phyloP scores from a whole-genome alignment of 1,140 invertebrate species.

The Zaprionus taronus region DNA sequence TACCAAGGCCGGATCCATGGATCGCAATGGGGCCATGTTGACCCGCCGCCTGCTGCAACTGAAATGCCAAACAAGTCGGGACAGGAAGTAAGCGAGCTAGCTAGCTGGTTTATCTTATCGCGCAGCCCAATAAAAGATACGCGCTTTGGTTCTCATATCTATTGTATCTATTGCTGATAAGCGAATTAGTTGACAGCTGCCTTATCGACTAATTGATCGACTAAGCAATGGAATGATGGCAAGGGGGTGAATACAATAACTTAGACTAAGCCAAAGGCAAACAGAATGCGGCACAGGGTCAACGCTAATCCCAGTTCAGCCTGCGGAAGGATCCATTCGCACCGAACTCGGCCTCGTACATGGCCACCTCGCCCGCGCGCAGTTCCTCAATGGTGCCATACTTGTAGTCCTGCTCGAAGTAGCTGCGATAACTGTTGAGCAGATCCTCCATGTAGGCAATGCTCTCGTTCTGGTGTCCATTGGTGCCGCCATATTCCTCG shows the following conservation, averaged over 20 bases:
- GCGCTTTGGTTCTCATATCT: constrained; percentile 4
- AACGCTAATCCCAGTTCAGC: constrained; percentile 83
- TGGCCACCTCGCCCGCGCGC: constrained; percentile 86
- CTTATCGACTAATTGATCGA: constrained; percentile 64
- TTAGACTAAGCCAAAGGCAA: not conserved
- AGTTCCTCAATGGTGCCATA: constrained; percentile 86
- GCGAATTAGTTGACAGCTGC: constrained; percentile 50
- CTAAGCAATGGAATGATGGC: constrained; percentile 22
- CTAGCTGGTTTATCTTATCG: constrained; percentile 54
- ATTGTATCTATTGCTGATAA: constrained; percentile 31
- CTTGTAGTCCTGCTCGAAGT: constrained; percentile 86
- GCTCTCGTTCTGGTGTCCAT: constrained; percentile 84
- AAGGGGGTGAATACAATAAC: not conserved
- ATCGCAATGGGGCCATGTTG: constrained; percentile 72
- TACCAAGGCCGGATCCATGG: constrained; percentile 49
- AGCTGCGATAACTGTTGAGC: constrained; percentile 85
- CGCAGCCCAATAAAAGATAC: constrained; percentile 18
- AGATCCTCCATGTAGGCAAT: constrained; percentile 86
- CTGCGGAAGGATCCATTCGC: constrained; percentile 87
- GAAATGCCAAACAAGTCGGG: constrained; percentile 32
- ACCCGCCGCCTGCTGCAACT: constrained; percentile 31
- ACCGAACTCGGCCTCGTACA: constrained; percentile 86
- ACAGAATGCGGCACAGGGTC: not conserved
- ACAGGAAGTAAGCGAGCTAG: not conserved
- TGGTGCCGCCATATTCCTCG: constrained; percentile 86